Base-by-base conservation (phyloP, 1,140 invertebrate species). In the Drosophila ercepeae region DNA sequence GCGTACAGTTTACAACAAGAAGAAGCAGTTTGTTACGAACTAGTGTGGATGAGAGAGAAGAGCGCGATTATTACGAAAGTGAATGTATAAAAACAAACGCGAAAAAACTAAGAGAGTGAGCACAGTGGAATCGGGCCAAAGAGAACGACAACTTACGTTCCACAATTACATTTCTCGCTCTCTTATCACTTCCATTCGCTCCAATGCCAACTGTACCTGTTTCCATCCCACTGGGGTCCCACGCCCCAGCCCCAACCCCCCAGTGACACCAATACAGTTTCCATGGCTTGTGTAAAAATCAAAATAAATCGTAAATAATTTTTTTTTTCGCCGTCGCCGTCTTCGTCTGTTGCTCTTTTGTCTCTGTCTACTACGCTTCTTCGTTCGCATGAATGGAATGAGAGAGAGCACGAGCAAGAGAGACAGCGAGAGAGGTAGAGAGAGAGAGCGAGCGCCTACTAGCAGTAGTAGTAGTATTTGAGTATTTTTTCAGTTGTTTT, bases 301-400 rank as follows among this genome's bases (percentile, higher is more conserved):
- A 88, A 88, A 88, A 88, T 88, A 88, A 88, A 88, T 88, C 82
- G 82, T 88, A 88, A 88, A 88, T 88, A 88, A 88, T 88, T 88
- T 88, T 84, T 78, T 78, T 69, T 44, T 45, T 53, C 18, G 19
- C 11, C 50, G 25, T n/a, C n/a, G n/a, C n/a, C n/a, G n/a, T 42
- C 51, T 52, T 32, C 36, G 16, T 50, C 71, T 64, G 68, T 46
- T 48, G 59, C 51, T 49, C 58, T 48, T 50, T 41, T 45, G 73
- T 81, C 79, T 76, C 79, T 67, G 46, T 86, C 79, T 79, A 76
- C 67, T 84, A 84, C 81, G 81, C 77, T 69, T 63, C 53, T 21
- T 42, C 36, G 42, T 68, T 65, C 25, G 59, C 71, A 88, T 88
- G 82, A 88, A 88, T 88, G 82, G 82, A 88, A 88, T 88, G 77